These are phyloP conservation scores for Drosophila sp. DNA, from an alignment of 1,140 invertebrate species.

Conservation along the genomic window DNA sequence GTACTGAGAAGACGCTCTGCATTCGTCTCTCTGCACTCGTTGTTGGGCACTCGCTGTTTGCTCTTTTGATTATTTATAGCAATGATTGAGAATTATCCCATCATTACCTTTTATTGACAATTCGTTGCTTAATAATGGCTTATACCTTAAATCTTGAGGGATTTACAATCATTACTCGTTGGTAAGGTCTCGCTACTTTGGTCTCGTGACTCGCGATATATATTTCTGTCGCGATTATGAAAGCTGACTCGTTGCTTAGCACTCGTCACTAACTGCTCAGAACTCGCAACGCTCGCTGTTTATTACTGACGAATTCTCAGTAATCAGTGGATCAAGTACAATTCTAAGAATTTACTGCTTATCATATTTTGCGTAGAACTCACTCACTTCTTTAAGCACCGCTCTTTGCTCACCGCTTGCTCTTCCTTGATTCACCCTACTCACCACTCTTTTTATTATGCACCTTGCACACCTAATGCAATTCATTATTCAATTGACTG, in stretches of 20 bases:
- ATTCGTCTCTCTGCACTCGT: slow-evolving; percentile 1
- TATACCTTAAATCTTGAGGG: neutral
- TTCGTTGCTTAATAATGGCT: neutral
- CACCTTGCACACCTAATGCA: neutral
- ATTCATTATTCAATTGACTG: slow-evolving; percentile 32
- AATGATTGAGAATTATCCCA: neutral
- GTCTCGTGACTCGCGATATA: slow-evolving; percentile 5
- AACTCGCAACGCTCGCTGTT: neutral
- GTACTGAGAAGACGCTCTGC: slow-evolving; percentile 16
- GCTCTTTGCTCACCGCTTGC: too few species aligned
- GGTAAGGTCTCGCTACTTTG: neutral
- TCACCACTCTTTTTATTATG: neutral
- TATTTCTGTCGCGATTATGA: too few species aligned
- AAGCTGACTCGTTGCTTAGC: neutral
- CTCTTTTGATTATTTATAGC: neutral
- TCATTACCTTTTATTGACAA: neutral
- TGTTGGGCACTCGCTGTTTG: neutral
- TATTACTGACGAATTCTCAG: too few species aligned
- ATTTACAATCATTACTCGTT: neutral
- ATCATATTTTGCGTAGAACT: too few species aligned
- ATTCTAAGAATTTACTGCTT: too few species aligned
- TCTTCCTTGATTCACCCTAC: too few species aligned
- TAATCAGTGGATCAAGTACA: too few species aligned
- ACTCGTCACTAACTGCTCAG: too few species aligned
- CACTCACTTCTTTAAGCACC: too few species aligned